Evolutionary conservation across 2,797 vertebrate species (phyloP), one percentile per base, ranked within the genome.

Genomic region (Denticeps clupeoides): DNA sequence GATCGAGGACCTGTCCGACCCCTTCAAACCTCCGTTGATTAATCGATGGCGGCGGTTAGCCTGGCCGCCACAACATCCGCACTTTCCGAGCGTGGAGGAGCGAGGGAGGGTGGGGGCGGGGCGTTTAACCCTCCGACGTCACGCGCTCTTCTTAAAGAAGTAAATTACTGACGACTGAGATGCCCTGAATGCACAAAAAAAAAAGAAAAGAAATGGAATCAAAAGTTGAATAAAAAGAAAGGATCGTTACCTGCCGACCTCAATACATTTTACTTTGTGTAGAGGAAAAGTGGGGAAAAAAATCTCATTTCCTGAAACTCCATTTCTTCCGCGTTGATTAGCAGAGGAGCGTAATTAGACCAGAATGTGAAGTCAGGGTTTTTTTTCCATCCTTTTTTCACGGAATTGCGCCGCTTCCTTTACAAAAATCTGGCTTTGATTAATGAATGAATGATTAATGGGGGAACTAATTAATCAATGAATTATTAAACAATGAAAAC

Each of bases 361-460:
- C 77, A 76, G 81, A 84, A 81, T 79, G 76, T 82, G 68, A 78
- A 81, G 77, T 83, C 79, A 80, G 79, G 77, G 35, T 58, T 82
- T 82, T 68, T 67, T 76, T 79, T 68, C 33, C 21, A n/a, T 80
- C 77, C 61, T 53, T 75, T 76, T 69, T 7, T 45, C 32, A 31
- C 69, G 70, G 70, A n/a, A 77, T 79, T 76, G 73, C 53, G 49
- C 72, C 48, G 64, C 80, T 84, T 84, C 80, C 77, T 80, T 72
- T 64, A 71, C 65, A 83, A 85, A 80, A 82, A 81, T 76, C 76
- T 75, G 73, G 75, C 73, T 72, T 72, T 81, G 81, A 83, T 86
- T 83, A 86, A 84, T 78, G 72, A 80, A 79, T 83, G 72, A 82
- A 84, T 84, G 82, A 84, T 84, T 84, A 84, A 86, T 82, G 80